These are phyloP conservation scores for Periophthalmodon schlosseri DNA, from an alignment of 2,113 vertebrate species.

Conservation along the genomic window DNA sequence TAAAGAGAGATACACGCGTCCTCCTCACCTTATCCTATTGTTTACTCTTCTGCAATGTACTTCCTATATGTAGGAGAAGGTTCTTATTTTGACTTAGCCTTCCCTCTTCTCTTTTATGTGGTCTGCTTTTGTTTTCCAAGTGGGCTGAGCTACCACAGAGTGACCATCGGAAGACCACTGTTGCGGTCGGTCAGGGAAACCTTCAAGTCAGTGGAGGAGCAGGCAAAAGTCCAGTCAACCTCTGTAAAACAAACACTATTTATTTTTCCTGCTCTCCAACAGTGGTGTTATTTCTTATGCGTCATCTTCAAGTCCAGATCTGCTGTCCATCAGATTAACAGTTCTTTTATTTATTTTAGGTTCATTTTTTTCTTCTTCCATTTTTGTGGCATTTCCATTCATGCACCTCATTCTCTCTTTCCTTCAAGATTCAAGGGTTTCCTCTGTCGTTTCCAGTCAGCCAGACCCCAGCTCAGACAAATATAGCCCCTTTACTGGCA, in stretches of 20 bases:
- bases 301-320: slow-evolving; percentile 50
- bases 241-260: slow-evolving; percentile 74
- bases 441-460: slow-evolving; percentile 75
- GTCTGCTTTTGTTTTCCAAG: slow-evolving; percentile 66
- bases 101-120: slow-evolving; percentile 70
- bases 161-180: slow-evolving; percentile 70
- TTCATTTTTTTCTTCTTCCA: slow-evolving; percentile 7
- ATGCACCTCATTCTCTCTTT: slow-evolving; percentile 69
- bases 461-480: slow-evolving; percentile 67
- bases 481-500: slow-evolving; percentile 79
- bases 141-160: slow-evolving; percentile 61
- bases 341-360: slow-evolving; percentile 31
- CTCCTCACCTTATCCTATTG: background rate
- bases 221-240: slow-evolving; percentile 62
- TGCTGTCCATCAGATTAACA: slow-evolving; percentile 28
- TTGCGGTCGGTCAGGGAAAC: slow-evolving; percentile 71
- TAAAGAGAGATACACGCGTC: no score
- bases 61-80: slow-evolving; percentile 34
- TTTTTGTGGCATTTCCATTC: slow-evolving; percentile 70
- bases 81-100: slow-evolving; percentile 60
- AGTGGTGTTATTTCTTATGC: slow-evolving; percentile 27
- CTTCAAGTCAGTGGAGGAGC: slow-evolving; percentile 56
- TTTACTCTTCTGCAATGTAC: background rate
- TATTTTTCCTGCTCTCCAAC: slow-evolving; percentile 53
- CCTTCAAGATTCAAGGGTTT: slow-evolving; percentile 68